These are phyloP conservation scores for Beroe forskalii DNA, from an alignment of 37 sponge, comb jelly and placozoan genomes.

Conservation along the genomic window DNA sequence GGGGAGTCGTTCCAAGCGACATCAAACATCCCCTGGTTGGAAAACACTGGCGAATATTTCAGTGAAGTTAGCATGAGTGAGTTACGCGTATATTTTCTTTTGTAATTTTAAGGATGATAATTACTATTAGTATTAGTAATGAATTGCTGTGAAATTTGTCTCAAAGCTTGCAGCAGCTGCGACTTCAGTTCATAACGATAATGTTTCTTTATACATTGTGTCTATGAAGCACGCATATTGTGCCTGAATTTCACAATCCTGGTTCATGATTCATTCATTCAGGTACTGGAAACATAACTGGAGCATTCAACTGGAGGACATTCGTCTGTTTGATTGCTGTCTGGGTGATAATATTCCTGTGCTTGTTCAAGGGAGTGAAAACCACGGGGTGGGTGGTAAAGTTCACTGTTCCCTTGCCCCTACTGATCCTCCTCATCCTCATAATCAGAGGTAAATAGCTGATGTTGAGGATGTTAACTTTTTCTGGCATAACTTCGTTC, in stretches of 20 bases:
- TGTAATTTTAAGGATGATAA: no score
- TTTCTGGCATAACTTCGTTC: no score
- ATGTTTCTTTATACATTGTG: no score
- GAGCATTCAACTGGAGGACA: conserved; percentile 43
- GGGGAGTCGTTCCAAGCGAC: conserved; percentile 52
- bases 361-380: conserved; percentile 54
- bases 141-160: no score
- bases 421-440: conserved; percentile 51
- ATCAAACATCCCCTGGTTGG: neutral
- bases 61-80: neutral
- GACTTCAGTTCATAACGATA: no score
- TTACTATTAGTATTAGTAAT: no score
- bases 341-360: conserved; percentile 33
- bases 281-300: neutral
- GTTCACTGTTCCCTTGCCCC: conserved; percentile 62
- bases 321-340: neutral
- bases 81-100: no score
- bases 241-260: no score
- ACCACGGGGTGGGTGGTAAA: conserved; percentile 48
- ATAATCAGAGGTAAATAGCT: conserved; percentile 62
- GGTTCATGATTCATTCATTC: no score
- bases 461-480: no score
- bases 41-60: neutral
- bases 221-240: no score
- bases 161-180: no score